Conservation (phyloP, 2,888 invertebrate genomes). For the Drosophila meridionalis region DNA sequence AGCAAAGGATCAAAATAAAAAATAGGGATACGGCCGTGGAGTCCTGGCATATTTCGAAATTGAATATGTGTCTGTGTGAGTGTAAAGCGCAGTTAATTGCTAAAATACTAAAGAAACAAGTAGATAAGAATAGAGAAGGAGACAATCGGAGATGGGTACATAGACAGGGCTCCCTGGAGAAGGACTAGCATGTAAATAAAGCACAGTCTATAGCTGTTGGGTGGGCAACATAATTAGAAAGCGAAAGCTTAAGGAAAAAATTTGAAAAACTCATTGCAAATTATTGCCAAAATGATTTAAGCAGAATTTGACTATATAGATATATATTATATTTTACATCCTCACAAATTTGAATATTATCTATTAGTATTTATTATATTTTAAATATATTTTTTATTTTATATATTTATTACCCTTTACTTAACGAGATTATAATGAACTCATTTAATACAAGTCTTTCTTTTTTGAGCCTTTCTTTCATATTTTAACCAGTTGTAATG, state of each 20-base stretch:
- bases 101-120: slow-evolving; percentile 1
- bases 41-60: slow-evolving; percentile 25
- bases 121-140: background rate
- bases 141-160: background rate
- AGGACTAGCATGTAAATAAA: slow-evolving; percentile 13
- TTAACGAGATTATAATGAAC: too few relatives aligned
- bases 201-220: background rate
- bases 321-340: background rate
- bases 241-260: slow-evolving; percentile 8
- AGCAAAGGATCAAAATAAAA: background rate
- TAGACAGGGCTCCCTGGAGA: background rate
- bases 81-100: slow-evolving; percentile 42
- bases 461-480: too few relatives aligned
- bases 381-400: too few relatives aligned
- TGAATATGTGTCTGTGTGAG: slow-evolving; percentile 31
- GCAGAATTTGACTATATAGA: background rate
- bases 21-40: slow-evolving; percentile 1
- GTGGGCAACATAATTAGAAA: slow-evolving; percentile 14
- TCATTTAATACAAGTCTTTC: too few relatives aligned
- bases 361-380: too few relatives aligned
- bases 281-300: background rate
- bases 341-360: background rate
- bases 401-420: too few relatives aligned
- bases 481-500: too few relatives aligned
- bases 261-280: background rate